Evolutionary conservation across 1,140 invertebrate species (phyloP).

Genomic region (Zelostemma sp.): DNA sequence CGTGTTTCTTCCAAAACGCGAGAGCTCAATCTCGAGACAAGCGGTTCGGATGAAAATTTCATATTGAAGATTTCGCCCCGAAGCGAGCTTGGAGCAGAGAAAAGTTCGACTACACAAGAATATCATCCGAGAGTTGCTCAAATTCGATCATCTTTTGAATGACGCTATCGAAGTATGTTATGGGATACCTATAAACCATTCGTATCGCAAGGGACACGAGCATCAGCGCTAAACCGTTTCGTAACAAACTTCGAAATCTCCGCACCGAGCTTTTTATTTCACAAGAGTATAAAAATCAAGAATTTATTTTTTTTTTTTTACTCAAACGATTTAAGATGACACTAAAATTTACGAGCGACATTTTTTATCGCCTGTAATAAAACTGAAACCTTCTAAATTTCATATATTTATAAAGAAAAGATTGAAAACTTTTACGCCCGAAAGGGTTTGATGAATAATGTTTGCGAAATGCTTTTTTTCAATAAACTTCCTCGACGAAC

Average conservation of each 20-base stretch:
- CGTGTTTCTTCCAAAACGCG: constrained; percentile 35
- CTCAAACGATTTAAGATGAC: no score
- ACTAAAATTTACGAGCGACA: no score
- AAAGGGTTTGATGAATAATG: neutral
- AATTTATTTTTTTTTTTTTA: no score
- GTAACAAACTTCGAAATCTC: neutral
- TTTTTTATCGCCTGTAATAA: no score
- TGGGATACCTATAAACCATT: constrained; percentile 29
- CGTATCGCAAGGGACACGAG: constrained; percentile 28
- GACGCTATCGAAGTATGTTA: constrained; percentile 40
- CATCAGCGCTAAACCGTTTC: constrained; percentile 34
- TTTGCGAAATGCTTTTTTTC: neutral
- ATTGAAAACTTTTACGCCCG: no score
- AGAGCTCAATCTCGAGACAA: constrained; percentile 37
- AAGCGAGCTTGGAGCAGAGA: constrained; percentile 27
- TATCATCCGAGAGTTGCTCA: constrained; percentile 28
- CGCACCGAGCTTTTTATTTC: no score
- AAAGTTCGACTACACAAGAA: constrained; percentile 32
- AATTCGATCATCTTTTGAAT: constrained; percentile 43
- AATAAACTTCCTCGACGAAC: neutral
- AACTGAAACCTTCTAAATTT: no score
- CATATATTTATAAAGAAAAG: no score
- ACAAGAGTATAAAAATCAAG: no score
- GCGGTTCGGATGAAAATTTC: constrained; percentile 37
- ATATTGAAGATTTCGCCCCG: constrained; percentile 37